Evolutionary conservation across 2,797 vertebrate genomes (phyloP).

Genomic region (Furcifer pardalis): DNA sequence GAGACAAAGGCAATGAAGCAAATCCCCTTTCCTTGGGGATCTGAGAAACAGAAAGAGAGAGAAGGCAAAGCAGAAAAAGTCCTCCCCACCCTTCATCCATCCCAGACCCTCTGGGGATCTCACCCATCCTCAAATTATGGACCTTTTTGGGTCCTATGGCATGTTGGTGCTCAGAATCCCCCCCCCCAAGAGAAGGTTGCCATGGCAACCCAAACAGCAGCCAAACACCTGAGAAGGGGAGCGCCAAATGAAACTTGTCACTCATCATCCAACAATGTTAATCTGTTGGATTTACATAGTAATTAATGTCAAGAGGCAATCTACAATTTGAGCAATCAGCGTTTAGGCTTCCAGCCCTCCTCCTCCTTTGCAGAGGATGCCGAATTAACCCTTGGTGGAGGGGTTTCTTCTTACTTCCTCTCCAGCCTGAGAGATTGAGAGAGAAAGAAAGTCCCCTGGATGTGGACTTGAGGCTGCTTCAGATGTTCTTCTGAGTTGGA

Average conservation of each 20-base stretch:
- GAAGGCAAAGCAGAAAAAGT: too few species aligned
- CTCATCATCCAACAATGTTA: constrained; percentile 68
- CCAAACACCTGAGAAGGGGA: constrained; percentile 46
- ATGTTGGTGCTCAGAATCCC: too few species aligned
- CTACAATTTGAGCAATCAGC: constrained; percentile 68
- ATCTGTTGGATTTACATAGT: constrained; percentile 71
- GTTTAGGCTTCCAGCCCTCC: constrained; percentile 43
- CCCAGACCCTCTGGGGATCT: too few species aligned
- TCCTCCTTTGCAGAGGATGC: constrained; percentile 40
- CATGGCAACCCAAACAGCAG: constrained; percentile 66
- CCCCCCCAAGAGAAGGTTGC: constrained; percentile 44
- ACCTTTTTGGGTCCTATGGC: too few species aligned
- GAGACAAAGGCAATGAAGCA: too few species aligned
- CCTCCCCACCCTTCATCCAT: too few species aligned
- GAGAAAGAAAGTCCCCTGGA: too few species aligned
- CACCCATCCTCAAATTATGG: too few species aligned
- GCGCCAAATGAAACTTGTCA: constrained; percentile 64
- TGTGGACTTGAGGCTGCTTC: too few species aligned
- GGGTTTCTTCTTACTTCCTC: not conserved
- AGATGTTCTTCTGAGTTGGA: too few species aligned
- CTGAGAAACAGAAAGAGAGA: too few species aligned
- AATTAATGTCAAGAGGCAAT: constrained; percentile 76
- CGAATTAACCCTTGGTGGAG: constrained; percentile 42
- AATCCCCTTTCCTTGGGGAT: too few species aligned
- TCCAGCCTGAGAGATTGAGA: not conserved